These are phyloP conservation scores for Drepana arcuata DNA, from an alignment of 1,140 invertebrate species.

Conservation along the genomic window DNA sequence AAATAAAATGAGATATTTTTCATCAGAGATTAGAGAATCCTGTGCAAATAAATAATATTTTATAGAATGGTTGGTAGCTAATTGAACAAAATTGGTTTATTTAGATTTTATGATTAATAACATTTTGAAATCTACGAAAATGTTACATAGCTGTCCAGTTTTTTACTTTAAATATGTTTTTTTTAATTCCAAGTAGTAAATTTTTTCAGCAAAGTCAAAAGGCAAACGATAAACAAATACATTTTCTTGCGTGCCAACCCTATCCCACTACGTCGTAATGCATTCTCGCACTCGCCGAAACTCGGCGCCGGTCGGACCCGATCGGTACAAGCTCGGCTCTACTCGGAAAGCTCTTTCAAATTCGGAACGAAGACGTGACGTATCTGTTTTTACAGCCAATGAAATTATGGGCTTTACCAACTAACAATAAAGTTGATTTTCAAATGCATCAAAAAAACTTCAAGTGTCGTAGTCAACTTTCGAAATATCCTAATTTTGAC, in stretches of 20 bases:
- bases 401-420: constrained; percentile 18
- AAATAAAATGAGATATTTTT: too few species aligned
- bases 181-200: too few species aligned
- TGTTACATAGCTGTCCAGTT: too few species aligned
- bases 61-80: too few species aligned
- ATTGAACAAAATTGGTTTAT: too few species aligned
- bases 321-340: constrained; percentile 60
- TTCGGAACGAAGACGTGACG: constrained; percentile 49
- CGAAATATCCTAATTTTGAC: constrained; percentile 65
- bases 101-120: too few species aligned
- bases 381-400: constrained; percentile 28
- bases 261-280: constrained; percentile 51
- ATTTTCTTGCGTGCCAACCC: constrained; percentile 43
- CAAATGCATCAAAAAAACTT: constrained; percentile 16
- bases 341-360: constrained; percentile 61
- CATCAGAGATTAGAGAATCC: too few species aligned
- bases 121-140: too few species aligned
- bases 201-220: too few species aligned
- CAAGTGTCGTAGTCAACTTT: constrained; percentile 59
- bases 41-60: too few species aligned
- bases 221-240: too few species aligned
- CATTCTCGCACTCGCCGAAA: constrained; percentile 56
- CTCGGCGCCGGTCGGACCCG: constrained; percentile 64
- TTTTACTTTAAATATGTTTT: too few species aligned
- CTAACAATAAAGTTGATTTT: constrained; percentile 16